Conservation (phyloP, 2,797 vertebrate genomes). For the Labroides dimidiatus region DNA sequence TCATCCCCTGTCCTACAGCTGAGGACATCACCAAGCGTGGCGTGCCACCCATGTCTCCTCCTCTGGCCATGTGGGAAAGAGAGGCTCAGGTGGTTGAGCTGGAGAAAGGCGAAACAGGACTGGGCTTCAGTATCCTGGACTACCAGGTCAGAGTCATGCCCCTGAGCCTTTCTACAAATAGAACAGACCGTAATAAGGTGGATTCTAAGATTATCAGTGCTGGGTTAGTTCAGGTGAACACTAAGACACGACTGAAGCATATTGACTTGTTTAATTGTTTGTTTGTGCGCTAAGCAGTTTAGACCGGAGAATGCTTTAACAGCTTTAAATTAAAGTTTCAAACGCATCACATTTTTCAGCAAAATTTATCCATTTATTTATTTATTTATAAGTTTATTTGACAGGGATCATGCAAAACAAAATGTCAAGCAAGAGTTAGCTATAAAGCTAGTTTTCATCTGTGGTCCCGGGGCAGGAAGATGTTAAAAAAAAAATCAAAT, state of each 20-base stretch:
- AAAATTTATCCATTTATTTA: too few relatives aligned
- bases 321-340: neutral
- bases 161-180: slow-evolving; percentile 65
- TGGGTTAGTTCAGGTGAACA: slow-evolving; percentile 27
- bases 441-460: too few relatives aligned
- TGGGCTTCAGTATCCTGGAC: slow-evolving; percentile 98
- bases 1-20: slow-evolving; percentile 75
- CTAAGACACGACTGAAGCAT: slow-evolving; percentile 23
- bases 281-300: slow-evolving; percentile 4
- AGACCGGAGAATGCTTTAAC: slow-evolving; percentile 1
- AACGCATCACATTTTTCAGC: neutral
- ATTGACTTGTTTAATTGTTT: neutral
- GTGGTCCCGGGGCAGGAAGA: too few relatives aligned
- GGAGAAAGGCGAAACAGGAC: slow-evolving; percentile 91
- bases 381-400: too few relatives aligned
- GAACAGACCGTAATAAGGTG: slow-evolving; percentile 48
- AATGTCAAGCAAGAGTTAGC: too few relatives aligned
- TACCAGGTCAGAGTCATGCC: slow-evolving; percentile 88
- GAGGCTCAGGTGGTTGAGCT: slow-evolving; percentile 89
- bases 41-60: slow-evolving; percentile 81
- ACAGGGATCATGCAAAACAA: too few relatives aligned
- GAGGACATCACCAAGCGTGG: slow-evolving; percentile 82
- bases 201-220: slow-evolving; percentile 55
- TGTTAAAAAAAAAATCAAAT: too few relatives aligned
- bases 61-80: slow-evolving; percentile 94